Evolutionary conservation across 2,888 invertebrate species (phyloP), one percentile per base, ranked within the genome.

Genomic region (Pammene fasciana): DNA sequence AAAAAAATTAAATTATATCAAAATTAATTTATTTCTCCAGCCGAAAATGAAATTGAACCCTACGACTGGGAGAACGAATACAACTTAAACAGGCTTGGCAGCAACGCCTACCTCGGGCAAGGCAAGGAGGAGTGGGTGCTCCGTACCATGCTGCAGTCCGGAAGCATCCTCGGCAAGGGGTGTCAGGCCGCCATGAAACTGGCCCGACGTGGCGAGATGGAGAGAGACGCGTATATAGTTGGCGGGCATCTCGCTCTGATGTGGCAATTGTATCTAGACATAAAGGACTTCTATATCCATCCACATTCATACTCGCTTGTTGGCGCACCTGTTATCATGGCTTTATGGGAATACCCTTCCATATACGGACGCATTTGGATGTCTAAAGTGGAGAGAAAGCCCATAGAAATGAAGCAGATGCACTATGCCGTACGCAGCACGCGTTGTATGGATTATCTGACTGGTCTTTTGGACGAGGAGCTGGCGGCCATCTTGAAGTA

Each of bases 111-210:
- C 71, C 84, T 92, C 0, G 92, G 92, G 0, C 86, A 85, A 67
- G 91, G 91, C 0, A 88, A 86, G 73, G 86, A 89, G 56, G 92
- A 91, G 70, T 91, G 91, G 89, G 78, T 79, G 0, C 75, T 89
- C 3, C 80, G 91, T 1, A 91, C 92, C 1, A 88, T 91, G 84
- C 81, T 92, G 0, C 84, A 83, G 1, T 87, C 90, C 0, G 91
- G 89, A 59, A 91, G 92, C 68, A 81, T 92, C 14, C 84, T 91
- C 0, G 92, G 86, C 14, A 92, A 92, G 59, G 92, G 91, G 9
- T 92, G 92, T 75, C 89, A 90, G 62, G 88, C 82, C 0, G 92
- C 91, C 5, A 90, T 92, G 89, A 91, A 88, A 72, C 78, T 92
- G 0, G 85, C 90, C 4, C 73, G 75, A 3, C 79, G 78, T 1